These are phyloP conservation scores for Luperina nickerlii DNA, from an alignment of 2,888 invertebrate species.

Conservation along the genomic window DNA sequence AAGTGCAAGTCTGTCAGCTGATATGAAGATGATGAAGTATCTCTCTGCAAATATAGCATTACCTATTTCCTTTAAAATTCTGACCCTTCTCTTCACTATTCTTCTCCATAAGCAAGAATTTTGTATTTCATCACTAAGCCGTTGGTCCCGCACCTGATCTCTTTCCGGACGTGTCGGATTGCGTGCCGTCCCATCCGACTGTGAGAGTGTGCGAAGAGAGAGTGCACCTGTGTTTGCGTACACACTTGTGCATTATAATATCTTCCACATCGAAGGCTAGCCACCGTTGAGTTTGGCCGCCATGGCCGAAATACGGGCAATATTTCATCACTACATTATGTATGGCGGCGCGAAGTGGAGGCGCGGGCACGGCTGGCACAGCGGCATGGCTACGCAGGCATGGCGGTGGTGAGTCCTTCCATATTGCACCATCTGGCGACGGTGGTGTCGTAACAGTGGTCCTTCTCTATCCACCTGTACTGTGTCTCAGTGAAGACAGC, in stretches of 20 bases:
- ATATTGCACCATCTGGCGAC: background rate
- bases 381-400: background rate
- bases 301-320: background rate
- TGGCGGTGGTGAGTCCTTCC: background rate
- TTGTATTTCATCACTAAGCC: background rate
- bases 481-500: conserved; percentile 26
- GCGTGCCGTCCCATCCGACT: background rate
- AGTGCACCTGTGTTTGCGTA: no score
- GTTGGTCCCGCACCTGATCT: background rate
- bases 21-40: background rate
- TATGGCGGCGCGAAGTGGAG: background rate
- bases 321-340: background rate
- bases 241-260: background rate
- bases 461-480: conserved; percentile 18
- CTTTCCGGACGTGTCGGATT: no score
- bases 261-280: no score
- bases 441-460: background rate
- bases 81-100: background rate
- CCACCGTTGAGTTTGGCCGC: background rate
- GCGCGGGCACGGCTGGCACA: background rate
- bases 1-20: no score
- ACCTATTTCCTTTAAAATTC: background rate
- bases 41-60: background rate
- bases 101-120: background rate
- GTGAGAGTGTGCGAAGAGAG: background rate